These are phyloP conservation scores for Punctoribates punctum DNA, from an alignment of 2,888 invertebrate species.

Conservation along the genomic window DNA sequence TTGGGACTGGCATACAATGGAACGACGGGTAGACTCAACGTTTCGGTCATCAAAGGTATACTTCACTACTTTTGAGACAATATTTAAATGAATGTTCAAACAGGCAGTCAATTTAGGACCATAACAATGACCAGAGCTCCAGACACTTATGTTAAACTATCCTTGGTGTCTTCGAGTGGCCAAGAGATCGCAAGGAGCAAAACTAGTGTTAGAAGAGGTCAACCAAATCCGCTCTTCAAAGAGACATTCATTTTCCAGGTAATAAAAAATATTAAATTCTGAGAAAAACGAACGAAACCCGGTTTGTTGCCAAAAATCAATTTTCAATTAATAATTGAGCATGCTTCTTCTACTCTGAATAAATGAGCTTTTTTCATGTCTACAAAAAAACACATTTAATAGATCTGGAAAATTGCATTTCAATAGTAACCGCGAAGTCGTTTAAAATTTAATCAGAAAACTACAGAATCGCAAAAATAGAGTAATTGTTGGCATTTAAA, in stretches of 20 bases:
- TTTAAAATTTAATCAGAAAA: too few species aligned
- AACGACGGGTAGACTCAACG: slow-evolving; percentile 85
- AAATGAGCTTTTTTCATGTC: too few species aligned
- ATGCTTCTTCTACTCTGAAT: too few species aligned
- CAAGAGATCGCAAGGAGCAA: slow-evolving; percentile 90
- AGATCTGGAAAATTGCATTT: too few species aligned
- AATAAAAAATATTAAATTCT: slow-evolving; percentile 47
- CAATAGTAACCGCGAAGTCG: too few species aligned
- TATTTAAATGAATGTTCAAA: neutral
- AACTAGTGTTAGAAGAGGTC: slow-evolving; percentile 83
- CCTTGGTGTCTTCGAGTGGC: slow-evolving; percentile 84
- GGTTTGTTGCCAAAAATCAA: too few species aligned
- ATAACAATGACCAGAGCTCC: slow-evolving; percentile 69
- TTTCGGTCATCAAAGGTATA: slow-evolving; percentile 77
- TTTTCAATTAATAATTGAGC: too few species aligned
- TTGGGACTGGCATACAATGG: slow-evolving; percentile 87
- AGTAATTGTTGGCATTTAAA: too few species aligned
- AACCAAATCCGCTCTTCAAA: slow-evolving; percentile 92
- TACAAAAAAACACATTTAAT: too few species aligned
- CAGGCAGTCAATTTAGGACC: slow-evolving; percentile 43
- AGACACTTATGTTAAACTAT: slow-evolving; percentile 89
- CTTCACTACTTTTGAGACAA: slow-evolving; percentile 49
- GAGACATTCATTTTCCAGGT: slow-evolving; percentile 95
- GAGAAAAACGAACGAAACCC: too few species aligned
- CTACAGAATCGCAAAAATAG: too few species aligned